A percentile compares a stretch with the other conserved stretches of the same genome.
Conservation (phyloP, 2,113 vertebrate genomes). For the Odontesthes bonariensis region DNA sequence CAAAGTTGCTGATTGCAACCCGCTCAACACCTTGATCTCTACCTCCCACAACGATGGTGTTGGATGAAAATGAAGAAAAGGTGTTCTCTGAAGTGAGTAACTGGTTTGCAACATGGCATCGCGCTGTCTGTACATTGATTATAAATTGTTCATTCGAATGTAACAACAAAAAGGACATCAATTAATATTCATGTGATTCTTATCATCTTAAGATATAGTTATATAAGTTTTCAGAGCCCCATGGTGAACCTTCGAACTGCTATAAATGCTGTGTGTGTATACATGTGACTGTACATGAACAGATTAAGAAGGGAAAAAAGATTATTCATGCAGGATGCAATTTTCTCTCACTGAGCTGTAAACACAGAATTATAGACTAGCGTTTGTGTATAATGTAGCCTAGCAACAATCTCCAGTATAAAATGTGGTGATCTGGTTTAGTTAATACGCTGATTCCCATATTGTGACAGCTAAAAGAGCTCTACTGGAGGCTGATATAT, state of each 20-base stretch:
- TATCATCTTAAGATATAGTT: no score
- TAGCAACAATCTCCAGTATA: not conserved
- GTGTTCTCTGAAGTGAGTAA: no score
- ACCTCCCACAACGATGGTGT: not conserved
- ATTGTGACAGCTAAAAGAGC: constrained; percentile 4
- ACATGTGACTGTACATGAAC: not conserved
- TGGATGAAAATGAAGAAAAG: no score
- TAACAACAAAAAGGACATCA: no score
- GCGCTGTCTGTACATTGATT: no score
- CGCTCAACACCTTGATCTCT: no score
- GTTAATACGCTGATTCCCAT: constrained; percentile 11
- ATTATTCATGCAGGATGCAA: not conserved
- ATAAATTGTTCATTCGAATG: no score
- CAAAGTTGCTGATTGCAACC: not conserved
- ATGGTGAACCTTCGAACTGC: not conserved
- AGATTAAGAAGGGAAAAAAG: not conserved
- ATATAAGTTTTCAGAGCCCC: no score
- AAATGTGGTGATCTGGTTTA: constrained; percentile 2
- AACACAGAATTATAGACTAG: not conserved
- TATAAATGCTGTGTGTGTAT: not conserved
- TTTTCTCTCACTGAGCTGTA: not conserved
- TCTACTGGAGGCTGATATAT: constrained; percentile 35
- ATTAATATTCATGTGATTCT: no score
- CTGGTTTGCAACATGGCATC: no score
- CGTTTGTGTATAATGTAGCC: not conserved